phyloP scores from a whole-genome alignment of 1,140 invertebrate genomes.

The Trypoxylus dichotomus region DNA sequence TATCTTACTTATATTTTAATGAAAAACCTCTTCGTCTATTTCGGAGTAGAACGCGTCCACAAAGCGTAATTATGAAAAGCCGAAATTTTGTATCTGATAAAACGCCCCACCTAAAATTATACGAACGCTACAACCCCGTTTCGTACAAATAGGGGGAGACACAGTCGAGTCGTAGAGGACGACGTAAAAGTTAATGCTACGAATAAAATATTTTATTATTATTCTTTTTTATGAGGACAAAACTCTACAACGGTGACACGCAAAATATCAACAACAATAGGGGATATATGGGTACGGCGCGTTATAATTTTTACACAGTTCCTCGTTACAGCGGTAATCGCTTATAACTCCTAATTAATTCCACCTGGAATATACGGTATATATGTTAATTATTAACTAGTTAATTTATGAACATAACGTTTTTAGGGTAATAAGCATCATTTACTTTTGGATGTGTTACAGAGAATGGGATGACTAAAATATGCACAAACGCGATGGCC shows the following conservation, averaged over 20 bases:
- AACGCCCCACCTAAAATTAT: slow-evolving; percentile 2
- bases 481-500: too few relatives aligned
- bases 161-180: neutral
- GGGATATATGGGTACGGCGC: neutral
- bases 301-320: neutral
- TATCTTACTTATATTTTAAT: slow-evolving; percentile 4
- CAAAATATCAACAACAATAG: slow-evolving; percentile 3
- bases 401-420: neutral
- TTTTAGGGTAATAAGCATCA: neutral
- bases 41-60: neutral
- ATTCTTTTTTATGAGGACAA: slow-evolving; percentile 7
- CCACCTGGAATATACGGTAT: slow-evolving; percentile 2
- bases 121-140: neutral
- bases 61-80: neutral
- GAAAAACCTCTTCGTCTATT: neutral
- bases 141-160: neutral
- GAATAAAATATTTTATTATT: slow-evolving; percentile 5
- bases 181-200: slow-evolving; percentile 1
- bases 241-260: neutral
- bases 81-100: neutral
- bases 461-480: too few relatives aligned
- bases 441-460: too few relatives aligned
- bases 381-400: neutral
- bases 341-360: neutral
- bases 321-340: neutral